Base-by-base conservation (phyloP, 2,888 invertebrate species). In the Lycia hirtaria region DNA sequence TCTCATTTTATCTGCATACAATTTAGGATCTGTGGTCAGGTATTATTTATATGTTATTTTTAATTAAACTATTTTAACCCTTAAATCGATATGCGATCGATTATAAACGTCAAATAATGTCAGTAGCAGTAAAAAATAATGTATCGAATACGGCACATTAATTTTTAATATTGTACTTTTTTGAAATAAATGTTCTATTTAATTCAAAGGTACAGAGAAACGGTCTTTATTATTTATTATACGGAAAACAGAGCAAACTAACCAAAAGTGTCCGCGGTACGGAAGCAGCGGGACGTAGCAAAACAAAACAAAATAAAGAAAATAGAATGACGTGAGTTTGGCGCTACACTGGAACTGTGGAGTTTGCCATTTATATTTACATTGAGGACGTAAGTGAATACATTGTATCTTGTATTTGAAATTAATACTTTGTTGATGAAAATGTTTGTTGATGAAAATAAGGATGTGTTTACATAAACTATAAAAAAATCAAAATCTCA, bases 221-320 rank as follows among this genome's bases (percentile, higher is more conserved):
- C 79, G 75, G 73, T 73, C 74, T 85, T 87, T 89, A 90, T 90
- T 90, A 90, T 91, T 91, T 91, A 91, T 91, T 87, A 81, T 83
- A 83, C 83, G 81, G 82, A 83, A 89, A 91, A 88, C 88, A 86
- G 85, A 88, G 77, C 83, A 87, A 90, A 91, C 89, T 90, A 90
- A 90, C 90, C 88, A 86, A 88, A 90, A 91, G 85, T 89, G 90
- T 88, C 88, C 87, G 81, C 86, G 82, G 85, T 75, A 81, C 85
- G 88, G 88, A 89, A 91, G 75, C 89, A 84, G 86, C 87, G 83
- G 88, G 89, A 82, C 78, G 79, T 83, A 81, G 83, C 84, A 83
- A 81, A 88, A 88, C 85, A 85, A 79, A 82, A 66, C 73, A 75
- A 79, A 85, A 81, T 80, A 84, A 85, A 88, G 85, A 87, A 88